Evolutionary conservation across 2,888 invertebrate species (phyloP).

Genomic region (Penaeus monodon): DNA sequence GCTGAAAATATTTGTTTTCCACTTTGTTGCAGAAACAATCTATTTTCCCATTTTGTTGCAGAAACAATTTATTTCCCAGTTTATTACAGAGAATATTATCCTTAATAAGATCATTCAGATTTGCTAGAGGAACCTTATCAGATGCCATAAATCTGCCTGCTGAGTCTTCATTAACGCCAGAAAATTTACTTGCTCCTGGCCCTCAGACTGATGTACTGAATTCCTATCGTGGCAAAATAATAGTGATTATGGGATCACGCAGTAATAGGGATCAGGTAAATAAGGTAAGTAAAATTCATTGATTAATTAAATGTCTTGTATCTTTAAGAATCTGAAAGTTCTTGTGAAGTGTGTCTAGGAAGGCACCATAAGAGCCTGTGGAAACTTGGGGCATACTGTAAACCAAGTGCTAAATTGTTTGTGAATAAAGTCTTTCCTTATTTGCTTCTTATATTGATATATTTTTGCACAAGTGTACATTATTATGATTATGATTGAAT

Average conservation of each 20-base stretch:
- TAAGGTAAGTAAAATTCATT: conserved; percentile 35
- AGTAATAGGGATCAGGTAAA: conserved; percentile 38
- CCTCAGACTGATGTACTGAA: conserved; percentile 72
- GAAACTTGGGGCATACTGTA: too few relatives aligned
- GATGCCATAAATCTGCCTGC: conserved; percentile 91
- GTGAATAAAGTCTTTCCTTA: too few relatives aligned
- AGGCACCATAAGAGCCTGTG: too few relatives aligned
- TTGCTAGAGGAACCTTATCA: conserved; percentile 82
- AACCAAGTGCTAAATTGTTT: too few relatives aligned
- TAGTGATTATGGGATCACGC: conserved; percentile 80
- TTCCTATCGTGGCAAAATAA: conserved; percentile 76
- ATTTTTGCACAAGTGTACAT: too few relatives aligned
- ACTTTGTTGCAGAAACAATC: too few relatives aligned
- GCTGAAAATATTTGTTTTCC: too few relatives aligned
- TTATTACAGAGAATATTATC: conserved; percentile 18
- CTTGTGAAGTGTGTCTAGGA: too few relatives aligned
- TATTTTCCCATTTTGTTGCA: too few relatives aligned
- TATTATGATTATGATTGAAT: too few relatives aligned
- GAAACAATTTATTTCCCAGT: conserved; percentile 24
- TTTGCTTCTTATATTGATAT: too few relatives aligned
- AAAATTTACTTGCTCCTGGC: conserved; percentile 78
- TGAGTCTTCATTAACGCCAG: conserved; percentile 80
- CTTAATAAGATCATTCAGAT: conserved; percentile 73
- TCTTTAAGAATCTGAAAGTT: too few relatives aligned
- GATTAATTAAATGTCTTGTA: not conserved